Base-by-base conservation (phyloP, 2,113 vertebrate genomes). In the Corydoras maculifer region DNA sequence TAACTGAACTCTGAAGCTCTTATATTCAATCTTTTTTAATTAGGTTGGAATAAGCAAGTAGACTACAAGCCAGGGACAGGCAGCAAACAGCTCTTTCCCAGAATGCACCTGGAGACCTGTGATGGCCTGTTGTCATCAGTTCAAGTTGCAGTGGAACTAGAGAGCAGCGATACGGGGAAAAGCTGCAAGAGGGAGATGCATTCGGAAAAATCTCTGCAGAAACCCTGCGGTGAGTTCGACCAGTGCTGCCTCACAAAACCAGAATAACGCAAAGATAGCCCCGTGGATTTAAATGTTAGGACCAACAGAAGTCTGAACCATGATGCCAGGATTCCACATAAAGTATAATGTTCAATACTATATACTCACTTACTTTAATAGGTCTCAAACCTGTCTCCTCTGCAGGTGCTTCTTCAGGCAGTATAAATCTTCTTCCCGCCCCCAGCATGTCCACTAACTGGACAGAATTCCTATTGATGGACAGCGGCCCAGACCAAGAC, bases 141-240 rank as follows among this genome's bases (percentile, higher is more conserved):
- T 62, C 93, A 89, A 67, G 88, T 87, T 54, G 92, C 86, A 65
- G 88, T 93, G 1, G 93, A 98, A 55, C 85, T 99, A n/a, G 12
- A 57, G 54, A 14, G 54, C 13, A n/a, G 14, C 13, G 5, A n/a
- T 6, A 15, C n/a, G 54, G 94, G 94, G 29, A 98, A 96, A 75
- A 96, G 95, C 72, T 99, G 97, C 0, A 95, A 98, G 73, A 91
- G 94, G 0, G 95, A 98, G 79, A 97, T 95, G 0, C 97, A 98
- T 83, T 95, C 95, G 0, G 95, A 98, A 77, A 97, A 94, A 80
- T 94, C 95, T 49, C 88, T 98, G 73, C 95, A 98, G 81, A 96
- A 95, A 75, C 87, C 98, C 60, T 98, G 97, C 10, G 97, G 97
- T 98, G 25, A 74, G 65, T 57, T n/a, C 13, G 5, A 5, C 51